These are phyloP conservation scores for Echinops telfairi DNA, from an alignment of 2,113 vertebrate genomes.

Conservation along the genomic window DNA sequence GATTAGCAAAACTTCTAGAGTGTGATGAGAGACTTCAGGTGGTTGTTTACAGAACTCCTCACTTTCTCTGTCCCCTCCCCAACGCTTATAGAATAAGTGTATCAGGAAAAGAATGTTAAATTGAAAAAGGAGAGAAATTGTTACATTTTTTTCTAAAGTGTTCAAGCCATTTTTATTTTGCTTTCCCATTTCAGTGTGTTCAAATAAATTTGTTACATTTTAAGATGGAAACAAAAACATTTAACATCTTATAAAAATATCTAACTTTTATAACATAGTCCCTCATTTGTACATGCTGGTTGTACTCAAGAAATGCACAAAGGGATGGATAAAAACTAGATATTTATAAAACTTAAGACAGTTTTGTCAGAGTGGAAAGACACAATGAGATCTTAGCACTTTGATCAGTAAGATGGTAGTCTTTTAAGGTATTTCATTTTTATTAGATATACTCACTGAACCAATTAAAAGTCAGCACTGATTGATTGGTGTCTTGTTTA, in stretches of 20 bases:
- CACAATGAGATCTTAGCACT: slow-evolving; percentile 46
- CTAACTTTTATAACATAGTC: slow-evolving; percentile 7
- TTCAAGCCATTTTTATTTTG: slow-evolving; percentile 31
- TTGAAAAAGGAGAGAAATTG: background rate
- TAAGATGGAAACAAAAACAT: slow-evolving; percentile 27
- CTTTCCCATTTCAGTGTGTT: slow-evolving; percentile 8
- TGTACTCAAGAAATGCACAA: slow-evolving; percentile 34
- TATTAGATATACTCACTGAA: background rate
- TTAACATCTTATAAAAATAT: background rate
- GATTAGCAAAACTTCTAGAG: background rate
- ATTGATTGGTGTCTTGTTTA: slow-evolving; percentile 54
- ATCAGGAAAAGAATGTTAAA: slow-evolving; percentile 3
- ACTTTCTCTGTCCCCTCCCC: background rate
- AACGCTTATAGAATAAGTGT: background rate
- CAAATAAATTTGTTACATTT: slow-evolving; percentile 70
- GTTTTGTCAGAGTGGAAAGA: slow-evolving; percentile 64
- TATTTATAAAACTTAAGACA: slow-evolving; percentile 72
- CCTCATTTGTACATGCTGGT: background rate
- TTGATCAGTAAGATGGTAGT: background rate
- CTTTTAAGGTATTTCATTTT: background rate
- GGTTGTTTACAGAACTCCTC: background rate
- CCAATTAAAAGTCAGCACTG: slow-evolving; percentile 69
- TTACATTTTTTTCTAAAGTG: slow-evolving; percentile 42
- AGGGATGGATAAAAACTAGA: slow-evolving; percentile 68
- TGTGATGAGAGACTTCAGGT: background rate